A percentile compares a stretch with the other conserved stretches of the same genome.
Conservation (phyloP, 2,888 invertebrate genomes). For the Rhagophthalmus giganteus region DNA sequence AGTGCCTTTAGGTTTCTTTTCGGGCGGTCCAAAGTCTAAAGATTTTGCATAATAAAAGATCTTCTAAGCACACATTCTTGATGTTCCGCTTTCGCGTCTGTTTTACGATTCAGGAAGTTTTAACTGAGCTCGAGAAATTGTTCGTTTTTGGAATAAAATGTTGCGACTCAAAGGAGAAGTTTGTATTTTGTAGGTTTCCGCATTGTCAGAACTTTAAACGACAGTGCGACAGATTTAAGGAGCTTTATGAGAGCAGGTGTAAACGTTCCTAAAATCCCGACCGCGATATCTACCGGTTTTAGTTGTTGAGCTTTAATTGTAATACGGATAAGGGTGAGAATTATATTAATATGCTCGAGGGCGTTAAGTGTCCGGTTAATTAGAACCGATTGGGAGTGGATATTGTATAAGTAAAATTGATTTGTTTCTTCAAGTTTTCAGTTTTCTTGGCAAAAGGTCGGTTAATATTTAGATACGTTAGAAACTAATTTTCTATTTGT, state of each 20-base stretch:
- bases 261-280: slow-evolving; percentile 14
- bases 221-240: slow-evolving; percentile 17
- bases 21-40: slow-evolving; percentile 32
- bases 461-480: no score
- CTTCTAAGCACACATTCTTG: slow-evolving; percentile 22
- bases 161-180: slow-evolving; percentile 19
- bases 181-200: slow-evolving; percentile 18
- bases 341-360: no score
- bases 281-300: no score
- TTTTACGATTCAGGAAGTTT: slow-evolving; percentile 29
- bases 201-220: slow-evolving; percentile 18
- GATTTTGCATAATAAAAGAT: slow-evolving; percentile 28
- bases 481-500: no score
- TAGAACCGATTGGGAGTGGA: no score
- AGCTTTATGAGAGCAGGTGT: slow-evolving; percentile 21
- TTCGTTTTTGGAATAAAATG: slow-evolving; percentile 21
- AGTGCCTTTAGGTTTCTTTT: slow-evolving; percentile 3
- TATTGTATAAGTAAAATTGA: no score
- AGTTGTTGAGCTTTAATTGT: no score
- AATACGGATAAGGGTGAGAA: no score
- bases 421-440: no score
- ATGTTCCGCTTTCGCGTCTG: slow-evolving; percentile 24
- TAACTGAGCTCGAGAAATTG: slow-evolving; percentile 25
- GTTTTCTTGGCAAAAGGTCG: no score
- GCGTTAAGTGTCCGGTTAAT: no score